Evolutionary conservation across 2,888 invertebrate species (phyloP).

Genomic region (Phyllotreta striolata): DNA sequence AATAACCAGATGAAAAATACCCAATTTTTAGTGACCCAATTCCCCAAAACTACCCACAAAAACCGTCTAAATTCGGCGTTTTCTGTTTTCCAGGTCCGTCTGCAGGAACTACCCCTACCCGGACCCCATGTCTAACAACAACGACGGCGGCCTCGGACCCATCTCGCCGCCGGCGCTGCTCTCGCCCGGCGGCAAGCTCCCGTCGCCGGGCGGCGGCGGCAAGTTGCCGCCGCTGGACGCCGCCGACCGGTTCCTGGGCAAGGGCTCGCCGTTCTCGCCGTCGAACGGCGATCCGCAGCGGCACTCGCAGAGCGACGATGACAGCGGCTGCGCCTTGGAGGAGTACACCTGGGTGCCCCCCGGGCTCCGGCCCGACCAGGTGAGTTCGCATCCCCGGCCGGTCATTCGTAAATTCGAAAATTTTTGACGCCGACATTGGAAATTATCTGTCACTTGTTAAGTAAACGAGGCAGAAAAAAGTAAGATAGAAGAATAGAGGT

Average conservation of each 20-base stretch:
- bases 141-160: constrained; percentile 59
- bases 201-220: constrained; percentile 56
- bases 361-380: constrained; percentile 95
- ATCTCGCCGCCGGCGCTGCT: constrained; percentile 59
- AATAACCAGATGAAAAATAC: background rate
- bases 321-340: constrained; percentile 96
- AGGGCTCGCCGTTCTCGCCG: constrained; percentile 64
- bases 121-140: constrained; percentile 60
- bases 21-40: background rate
- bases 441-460: too few relatives aligned
- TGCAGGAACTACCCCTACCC: constrained; percentile 84
- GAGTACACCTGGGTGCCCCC: constrained; percentile 99
- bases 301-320: constrained; percentile 95
- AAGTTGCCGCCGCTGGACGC: constrained; percentile 60
- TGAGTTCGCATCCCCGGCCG: too few relatives aligned
- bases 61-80: background rate
- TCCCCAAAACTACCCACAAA: background rate
- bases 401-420: too few relatives aligned
- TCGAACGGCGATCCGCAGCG: constrained; percentile 73
- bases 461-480: too few relatives aligned
- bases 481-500: too few relatives aligned
- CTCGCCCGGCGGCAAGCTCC: constrained; percentile 54
- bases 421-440: too few relatives aligned
- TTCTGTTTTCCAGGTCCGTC: constrained; percentile 71
- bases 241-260: constrained; percentile 67